These are phyloP conservation scores for Siphlonurus alternatus DNA, from an alignment of 2,888 invertebrate species.

Conservation along the genomic window DNA sequence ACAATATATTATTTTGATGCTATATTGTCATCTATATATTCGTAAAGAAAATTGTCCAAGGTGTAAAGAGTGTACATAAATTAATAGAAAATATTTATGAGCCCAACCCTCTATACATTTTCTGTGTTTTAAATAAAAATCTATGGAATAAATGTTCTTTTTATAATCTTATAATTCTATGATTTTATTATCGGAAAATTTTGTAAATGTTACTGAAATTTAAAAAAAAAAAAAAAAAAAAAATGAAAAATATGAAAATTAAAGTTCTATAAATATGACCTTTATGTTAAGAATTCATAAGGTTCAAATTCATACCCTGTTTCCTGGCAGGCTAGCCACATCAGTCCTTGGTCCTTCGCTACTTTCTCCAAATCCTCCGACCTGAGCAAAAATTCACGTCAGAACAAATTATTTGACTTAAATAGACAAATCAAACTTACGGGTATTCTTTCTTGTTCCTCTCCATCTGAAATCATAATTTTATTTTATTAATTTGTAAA, in stretches of 20 bases:
- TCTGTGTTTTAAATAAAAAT: no score
- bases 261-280: neutral
- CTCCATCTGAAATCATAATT: neutral
- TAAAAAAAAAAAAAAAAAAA: neutral
- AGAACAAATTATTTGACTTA: neutral
- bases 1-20: no score
- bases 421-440: neutral
- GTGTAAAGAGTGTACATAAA: no score
- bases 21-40: no score
- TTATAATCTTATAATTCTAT: no score
- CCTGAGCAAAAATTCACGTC: neutral
- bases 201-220: neutral
- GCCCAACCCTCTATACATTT: no score
- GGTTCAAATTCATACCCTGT: neutral
- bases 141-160: no score
- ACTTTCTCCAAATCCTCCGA: no score
- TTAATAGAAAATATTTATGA: no score
- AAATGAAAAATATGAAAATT: neutral
- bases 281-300: neutral
- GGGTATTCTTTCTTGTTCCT: neutral
- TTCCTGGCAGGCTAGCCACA: neutral
- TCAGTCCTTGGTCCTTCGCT: conserved; percentile 1
- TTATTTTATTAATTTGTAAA: no score
- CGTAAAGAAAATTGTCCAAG: no score
- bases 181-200: no score